Evolutionary conservation across 2,113 vertebrate species (phyloP).

Genomic region (Hydrochoerus hydrochaeris): DNA sequence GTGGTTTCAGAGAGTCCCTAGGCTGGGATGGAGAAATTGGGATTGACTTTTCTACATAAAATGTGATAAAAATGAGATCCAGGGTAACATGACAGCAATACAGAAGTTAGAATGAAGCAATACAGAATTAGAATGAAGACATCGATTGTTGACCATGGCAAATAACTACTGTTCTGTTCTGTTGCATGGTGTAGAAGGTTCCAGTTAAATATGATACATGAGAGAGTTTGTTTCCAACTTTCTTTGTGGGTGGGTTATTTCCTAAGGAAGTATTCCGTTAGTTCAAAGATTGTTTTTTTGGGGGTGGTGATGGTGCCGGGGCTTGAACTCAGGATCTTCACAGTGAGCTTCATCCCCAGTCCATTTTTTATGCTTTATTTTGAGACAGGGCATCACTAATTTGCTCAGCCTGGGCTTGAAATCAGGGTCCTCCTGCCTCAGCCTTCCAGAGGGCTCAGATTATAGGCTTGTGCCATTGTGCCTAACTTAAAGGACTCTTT

Average conservation of each 20-base stretch:
- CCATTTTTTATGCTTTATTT: not conserved
- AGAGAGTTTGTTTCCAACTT: not conserved
- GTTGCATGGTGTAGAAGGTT: not conserved
- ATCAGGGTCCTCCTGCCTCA: not conserved
- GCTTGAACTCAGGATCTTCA: not conserved
- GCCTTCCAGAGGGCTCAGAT: not conserved
- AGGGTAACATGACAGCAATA: not conserved
- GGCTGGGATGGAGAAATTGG: not conserved
- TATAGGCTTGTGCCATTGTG: not conserved
- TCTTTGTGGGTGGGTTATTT: not conserved
- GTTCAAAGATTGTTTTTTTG: not conserved
- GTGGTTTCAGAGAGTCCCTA: not conserved
- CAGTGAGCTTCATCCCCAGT: not conserved
- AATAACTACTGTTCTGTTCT: not conserved
- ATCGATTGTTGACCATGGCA: not conserved
- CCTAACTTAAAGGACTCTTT: not conserved
- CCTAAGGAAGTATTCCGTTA: not conserved
- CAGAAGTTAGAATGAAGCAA: conserved; percentile 9
- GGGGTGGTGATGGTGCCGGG: not conserved
- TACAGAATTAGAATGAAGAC: conserved; percentile 9
- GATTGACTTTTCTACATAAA: not conserved
- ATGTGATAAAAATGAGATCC: not conserved
- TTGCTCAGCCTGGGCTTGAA: not conserved
- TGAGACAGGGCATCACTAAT: not conserved
- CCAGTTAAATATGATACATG: not conserved